These are phyloP conservation scores for Epizoanthus illoricatus DNA, from an alignment of 92 coral and sea anemone genomes.

Conservation along the genomic window DNA sequence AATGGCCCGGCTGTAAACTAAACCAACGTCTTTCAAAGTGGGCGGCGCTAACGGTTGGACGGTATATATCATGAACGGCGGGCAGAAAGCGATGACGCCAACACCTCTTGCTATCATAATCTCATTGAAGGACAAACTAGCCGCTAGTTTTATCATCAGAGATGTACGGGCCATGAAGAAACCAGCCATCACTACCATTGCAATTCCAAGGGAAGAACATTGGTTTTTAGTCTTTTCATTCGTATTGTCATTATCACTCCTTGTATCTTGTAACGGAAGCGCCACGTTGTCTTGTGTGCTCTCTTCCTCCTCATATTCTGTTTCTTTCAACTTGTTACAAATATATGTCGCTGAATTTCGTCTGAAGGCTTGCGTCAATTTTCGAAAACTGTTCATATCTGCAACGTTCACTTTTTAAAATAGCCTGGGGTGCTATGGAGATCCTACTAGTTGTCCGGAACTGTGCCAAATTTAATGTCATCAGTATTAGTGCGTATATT, in stretches of 20 bases:
- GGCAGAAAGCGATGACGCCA: slow-evolving; percentile 22
- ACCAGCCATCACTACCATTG: slow-evolving; percentile 6
- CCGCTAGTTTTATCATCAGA: slow-evolving; percentile 46
- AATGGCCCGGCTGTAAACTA: slow-evolving; percentile 44
- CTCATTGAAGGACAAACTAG: slow-evolving; percentile 42
- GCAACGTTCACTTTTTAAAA: no score
- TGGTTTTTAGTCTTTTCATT: background rate
- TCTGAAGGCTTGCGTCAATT: no score
- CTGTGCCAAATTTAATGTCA: no score
- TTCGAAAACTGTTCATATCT: no score
- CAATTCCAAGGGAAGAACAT: slow-evolving; percentile 2
- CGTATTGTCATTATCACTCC: background rate
- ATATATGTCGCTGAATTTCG: no score
- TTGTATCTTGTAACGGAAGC: no score
- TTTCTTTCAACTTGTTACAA: no score
- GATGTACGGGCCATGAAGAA: slow-evolving; percentile 16
- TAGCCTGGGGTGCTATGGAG: no score
- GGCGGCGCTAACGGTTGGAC: slow-evolving; percentile 29
- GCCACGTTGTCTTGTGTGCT: no score
- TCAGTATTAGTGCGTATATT: no score
- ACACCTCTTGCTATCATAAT: slow-evolving; percentile 23
- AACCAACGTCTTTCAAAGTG: slow-evolving; percentile 29
- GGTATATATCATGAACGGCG: slow-evolving; percentile 39
- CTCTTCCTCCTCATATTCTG: no score
- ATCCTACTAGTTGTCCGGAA: no score